Conservation (phyloP, 2,888 invertebrate genomes). For the Cantharis lateralis region DNA sequence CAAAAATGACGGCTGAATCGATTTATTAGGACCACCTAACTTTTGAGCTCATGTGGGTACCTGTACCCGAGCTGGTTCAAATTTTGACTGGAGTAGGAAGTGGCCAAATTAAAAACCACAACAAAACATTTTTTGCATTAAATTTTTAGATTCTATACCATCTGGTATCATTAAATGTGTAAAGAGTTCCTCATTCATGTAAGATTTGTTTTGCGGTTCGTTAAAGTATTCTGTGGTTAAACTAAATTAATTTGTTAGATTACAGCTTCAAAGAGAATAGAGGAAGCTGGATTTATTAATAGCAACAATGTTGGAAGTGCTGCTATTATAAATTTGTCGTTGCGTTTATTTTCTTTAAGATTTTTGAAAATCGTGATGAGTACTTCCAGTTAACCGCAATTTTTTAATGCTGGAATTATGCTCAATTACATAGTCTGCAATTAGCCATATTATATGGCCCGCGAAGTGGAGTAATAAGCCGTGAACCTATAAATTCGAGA, state of each 20-base stretch:
- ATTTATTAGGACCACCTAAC: neutral
- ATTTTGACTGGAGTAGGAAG: neutral
- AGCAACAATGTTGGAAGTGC: neutral
- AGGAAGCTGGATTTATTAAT: constrained; percentile 1
- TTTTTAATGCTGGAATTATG: neutral
- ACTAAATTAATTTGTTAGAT: constrained; percentile 8
- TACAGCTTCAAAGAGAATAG: neutral
- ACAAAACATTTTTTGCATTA: neutral
- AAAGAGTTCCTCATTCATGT: neutral
- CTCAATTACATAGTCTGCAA: neutral
- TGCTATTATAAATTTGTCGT: neutral
- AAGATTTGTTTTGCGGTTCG: constrained; percentile 15
- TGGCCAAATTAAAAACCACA: neutral
- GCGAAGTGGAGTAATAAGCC: neutral
- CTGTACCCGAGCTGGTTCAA: neutral
- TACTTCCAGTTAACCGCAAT: neutral
- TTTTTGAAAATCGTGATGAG: neutral
- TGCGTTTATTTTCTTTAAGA: neutral
- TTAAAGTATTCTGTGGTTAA: constrained; percentile 7
- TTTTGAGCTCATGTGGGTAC: neutral
- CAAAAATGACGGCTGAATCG: neutral
- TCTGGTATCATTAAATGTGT: neutral
- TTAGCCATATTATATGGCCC: neutral
- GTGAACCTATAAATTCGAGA: neutral
- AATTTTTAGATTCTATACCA: neutral